phyloP scores from a whole-genome alignment of 2,113 vertebrate genomes.

The Coreoperca whiteheadi region DNA sequence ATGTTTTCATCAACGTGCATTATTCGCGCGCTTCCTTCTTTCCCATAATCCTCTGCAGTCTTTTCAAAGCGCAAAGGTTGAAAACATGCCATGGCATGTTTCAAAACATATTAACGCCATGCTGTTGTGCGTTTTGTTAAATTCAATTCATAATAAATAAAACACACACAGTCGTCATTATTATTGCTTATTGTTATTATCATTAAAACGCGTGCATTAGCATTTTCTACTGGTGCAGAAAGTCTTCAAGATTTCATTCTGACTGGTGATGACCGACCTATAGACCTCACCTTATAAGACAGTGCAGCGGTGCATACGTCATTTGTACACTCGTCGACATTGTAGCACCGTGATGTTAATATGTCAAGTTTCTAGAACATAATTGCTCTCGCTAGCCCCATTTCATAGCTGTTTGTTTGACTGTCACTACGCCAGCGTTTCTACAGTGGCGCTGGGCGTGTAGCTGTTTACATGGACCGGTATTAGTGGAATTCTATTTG shows the following conservation, averaged over 20 bases:
- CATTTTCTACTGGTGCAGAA: neutral
- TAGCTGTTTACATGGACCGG: conserved; percentile 8
- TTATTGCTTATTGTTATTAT: neutral
- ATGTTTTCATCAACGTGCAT: neutral
- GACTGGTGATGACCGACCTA: neutral
- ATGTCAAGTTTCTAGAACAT: neutral
- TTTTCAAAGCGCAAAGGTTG: conserved; percentile 28
- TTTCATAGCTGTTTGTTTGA: neutral
- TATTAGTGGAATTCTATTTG: conserved; percentile 78
- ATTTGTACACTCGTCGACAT: neutral
- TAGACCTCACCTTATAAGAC: neutral
- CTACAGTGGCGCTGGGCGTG: conserved; percentile 1
- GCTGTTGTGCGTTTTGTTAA: neutral
- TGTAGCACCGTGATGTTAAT: neutral
- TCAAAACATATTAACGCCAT: neutral
- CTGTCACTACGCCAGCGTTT: neutral
- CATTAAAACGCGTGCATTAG: neutral
- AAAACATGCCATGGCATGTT: neutral
- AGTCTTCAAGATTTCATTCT: neutral
- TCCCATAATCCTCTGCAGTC: conserved; percentile 81
- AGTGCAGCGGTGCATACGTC: neutral
- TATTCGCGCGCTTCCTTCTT: conserved; percentile 49
- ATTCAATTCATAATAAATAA: no score
- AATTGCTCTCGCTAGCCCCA: neutral
- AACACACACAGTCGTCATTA: neutral